Evolutionary conservation across 1,140 invertebrate species (phyloP).

Genomic region (Magallana gigas): DNA sequence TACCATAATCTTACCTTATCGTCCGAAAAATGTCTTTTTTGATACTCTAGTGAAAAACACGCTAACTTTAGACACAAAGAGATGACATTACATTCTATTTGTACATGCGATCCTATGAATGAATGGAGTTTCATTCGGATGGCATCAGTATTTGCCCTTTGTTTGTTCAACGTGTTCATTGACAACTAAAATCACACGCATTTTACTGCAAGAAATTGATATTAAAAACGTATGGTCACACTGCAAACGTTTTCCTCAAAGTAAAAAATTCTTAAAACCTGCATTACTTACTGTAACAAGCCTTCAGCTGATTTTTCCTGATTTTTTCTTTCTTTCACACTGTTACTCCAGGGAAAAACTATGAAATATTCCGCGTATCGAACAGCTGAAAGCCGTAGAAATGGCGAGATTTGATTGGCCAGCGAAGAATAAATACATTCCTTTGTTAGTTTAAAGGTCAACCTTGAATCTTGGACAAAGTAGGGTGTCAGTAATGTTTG

Average conservation of each 20-base stretch:
- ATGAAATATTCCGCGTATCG: conserved; percentile 37
- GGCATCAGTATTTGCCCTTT: conserved; percentile 35
- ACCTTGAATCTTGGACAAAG: conserved; percentile 14
- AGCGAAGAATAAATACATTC: conserved; percentile 27
- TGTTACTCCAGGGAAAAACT: conserved; percentile 32
- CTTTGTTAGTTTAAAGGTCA: conserved; percentile 38
- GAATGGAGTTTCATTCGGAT: conserved; percentile 40
- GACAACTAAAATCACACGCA: conserved; percentile 35
- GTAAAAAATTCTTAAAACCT: neutral
- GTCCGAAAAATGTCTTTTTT: neutral
- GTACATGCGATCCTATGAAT: conserved; percentile 33
- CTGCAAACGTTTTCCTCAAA: neutral
- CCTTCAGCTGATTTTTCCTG: conserved; percentile 30
- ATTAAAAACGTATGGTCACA: conserved; percentile 15
- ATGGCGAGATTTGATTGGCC: conserved; percentile 20
- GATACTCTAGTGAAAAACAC: neutral
- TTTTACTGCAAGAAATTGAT: conserved; percentile 18
- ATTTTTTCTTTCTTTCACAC: conserved; percentile 36
- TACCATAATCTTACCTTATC: neutral
- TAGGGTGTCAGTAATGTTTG: neutral
- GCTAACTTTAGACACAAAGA: conserved; percentile 12
- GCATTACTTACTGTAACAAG: neutral
- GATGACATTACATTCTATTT: conserved; percentile 23
- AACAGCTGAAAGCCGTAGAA: conserved; percentile 35
- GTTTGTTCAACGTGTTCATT: conserved; percentile 38